phyloP scores from a whole-genome alignment of 2,888 invertebrate species.

The Pyrochroa serraticornis region DNA sequence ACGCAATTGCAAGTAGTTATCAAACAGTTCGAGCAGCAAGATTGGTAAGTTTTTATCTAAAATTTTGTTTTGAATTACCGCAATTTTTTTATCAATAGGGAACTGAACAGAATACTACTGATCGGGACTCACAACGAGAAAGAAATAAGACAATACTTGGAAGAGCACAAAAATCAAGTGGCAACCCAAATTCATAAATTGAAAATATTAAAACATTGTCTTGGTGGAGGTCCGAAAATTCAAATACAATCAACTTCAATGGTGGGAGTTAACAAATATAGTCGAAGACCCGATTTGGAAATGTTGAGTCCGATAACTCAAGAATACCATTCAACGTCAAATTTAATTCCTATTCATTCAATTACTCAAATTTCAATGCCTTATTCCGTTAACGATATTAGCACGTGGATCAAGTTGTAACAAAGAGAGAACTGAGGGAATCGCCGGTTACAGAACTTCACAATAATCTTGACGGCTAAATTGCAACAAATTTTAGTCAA shows the following conservation, averaged over 20 bases:
- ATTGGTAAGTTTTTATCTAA: conserved; percentile 61
- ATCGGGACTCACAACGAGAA: conserved; percentile 53
- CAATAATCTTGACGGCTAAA: conserved; percentile 70
- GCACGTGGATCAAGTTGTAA: conserved; percentile 71
- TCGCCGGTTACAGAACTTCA: conserved; percentile 62
- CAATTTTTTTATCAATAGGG: conserved; percentile 53
- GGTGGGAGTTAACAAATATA: conserved; percentile 34
- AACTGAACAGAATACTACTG: conserved; percentile 59
- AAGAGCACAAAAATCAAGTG: conserved; percentile 68
- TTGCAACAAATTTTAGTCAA: conserved; percentile 74
- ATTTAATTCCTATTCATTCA: conserved; percentile 1
- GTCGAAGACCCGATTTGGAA: conserved; percentile 59
- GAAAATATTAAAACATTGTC: conserved; percentile 8
- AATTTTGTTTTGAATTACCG: too few relatives aligned
- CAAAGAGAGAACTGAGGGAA: conserved; percentile 15
- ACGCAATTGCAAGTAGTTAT: conserved; percentile 74
- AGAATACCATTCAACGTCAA: conserved; percentile 31
- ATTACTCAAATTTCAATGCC: conserved; percentile 48
- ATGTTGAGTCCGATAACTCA: conserved; percentile 64
- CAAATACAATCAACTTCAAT: conserved; percentile 51
- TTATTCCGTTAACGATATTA: conserved; percentile 64
- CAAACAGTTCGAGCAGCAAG: conserved; percentile 71
- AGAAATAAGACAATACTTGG: conserved; percentile 62
- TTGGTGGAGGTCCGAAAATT: conserved; percentile 14
- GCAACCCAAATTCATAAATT: conserved; percentile 70